A percentile compares a stretch with the other conserved stretches of the same genome.
Evolutionary conservation across 2,888 invertebrate genomes (phyloP).

Genomic region (Frankliniella fusca): DNA sequence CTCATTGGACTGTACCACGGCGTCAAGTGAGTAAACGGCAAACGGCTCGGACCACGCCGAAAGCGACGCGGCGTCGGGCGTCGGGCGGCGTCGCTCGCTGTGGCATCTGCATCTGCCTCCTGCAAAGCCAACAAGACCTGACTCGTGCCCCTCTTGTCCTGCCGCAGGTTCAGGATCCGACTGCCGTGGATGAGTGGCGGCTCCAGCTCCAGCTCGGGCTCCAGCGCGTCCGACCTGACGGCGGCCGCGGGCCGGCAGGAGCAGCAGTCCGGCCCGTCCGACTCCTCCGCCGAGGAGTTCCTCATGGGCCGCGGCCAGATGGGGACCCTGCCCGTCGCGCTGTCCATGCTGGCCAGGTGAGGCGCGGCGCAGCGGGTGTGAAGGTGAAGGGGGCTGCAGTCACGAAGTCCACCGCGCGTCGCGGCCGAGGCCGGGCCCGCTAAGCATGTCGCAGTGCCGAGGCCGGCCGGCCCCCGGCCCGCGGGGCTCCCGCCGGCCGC

Average conservation of each 20-base stretch:
- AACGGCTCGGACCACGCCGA: slow-evolving; percentile 17
- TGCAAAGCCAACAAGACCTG: neutral
- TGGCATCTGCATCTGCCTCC: neutral
- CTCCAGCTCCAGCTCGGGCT: neutral
- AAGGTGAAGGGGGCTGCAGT: too few species aligned
- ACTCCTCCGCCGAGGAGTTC: slow-evolving; percentile 44
- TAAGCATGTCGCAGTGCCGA: too few species aligned
- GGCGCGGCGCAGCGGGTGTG: neutral
- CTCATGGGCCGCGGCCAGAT: slow-evolving; percentile 47
- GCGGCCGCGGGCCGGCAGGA: slow-evolving; percentile 30
- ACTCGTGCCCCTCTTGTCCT: neutral
- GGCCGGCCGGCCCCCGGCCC: neutral
- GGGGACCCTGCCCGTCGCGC: slow-evolving; percentile 49
- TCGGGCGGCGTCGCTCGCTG: neutral
- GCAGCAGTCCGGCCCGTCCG: slow-evolving; percentile 6
- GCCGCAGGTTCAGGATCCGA: neutral
- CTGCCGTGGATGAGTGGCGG: neutral
- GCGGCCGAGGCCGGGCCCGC: neutral
- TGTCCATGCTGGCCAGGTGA: slow-evolving; percentile 50
- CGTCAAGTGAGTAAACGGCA: slow-evolving; percentile 38
- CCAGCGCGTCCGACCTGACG: neutral
- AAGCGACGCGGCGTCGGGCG: too few species aligned
- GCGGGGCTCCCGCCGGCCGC: neutral
- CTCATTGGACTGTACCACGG: slow-evolving; percentile 47
- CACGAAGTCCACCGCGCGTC: neutral